Evolutionary conservation across 37 sponge, comb jelly and placozoan genomes (phyloP).

Genomic region (Beroe ovata): DNA sequence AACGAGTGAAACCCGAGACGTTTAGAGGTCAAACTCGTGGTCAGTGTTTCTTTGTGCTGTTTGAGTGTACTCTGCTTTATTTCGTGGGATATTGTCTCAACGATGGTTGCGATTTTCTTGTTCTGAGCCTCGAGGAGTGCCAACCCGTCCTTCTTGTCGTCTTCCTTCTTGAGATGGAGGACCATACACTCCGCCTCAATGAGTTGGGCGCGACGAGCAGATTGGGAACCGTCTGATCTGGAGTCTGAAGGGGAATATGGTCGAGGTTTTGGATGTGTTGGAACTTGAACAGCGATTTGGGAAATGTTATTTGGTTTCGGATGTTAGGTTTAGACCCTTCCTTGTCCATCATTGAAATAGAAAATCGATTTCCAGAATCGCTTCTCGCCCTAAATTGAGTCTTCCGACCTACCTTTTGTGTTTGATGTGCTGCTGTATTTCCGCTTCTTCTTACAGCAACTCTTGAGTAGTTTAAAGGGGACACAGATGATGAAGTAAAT

Average conservation of each 20-base stretch:
- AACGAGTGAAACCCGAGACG: conserved; percentile 26
- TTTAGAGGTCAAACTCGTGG: background rate
- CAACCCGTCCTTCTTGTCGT: conserved; percentile 51
- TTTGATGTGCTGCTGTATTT: background rate
- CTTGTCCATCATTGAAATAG: too few species aligned
- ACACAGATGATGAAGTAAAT: conserved; percentile 4
- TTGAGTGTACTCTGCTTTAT: conserved; percentile 34
- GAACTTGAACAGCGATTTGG: too few species aligned
- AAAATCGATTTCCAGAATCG: too few species aligned
- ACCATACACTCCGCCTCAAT: conserved; percentile 66
- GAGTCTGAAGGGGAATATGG: too few species aligned
- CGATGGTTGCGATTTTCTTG: conserved; percentile 29
- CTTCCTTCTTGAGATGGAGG: conserved; percentile 49
- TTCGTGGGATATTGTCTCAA: conserved; percentile 8
- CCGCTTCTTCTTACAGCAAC: conserved; percentile 6
- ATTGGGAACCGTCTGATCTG: background rate
- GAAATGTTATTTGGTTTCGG: too few species aligned
- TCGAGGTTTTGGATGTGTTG: too few species aligned
- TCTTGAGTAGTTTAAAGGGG: conserved; percentile 31
- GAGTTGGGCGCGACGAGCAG: conserved; percentile 29
- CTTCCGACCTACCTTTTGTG: background rate
- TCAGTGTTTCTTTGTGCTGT: conserved; percentile 29
- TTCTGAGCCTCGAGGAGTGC: conserved; percentile 25
- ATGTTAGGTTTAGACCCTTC: too few species aligned
- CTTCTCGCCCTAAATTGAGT: too few species aligned